phyloP scores from a whole-genome alignment of 2,888 invertebrate genomes.

The Nomada goodeniana region DNA sequence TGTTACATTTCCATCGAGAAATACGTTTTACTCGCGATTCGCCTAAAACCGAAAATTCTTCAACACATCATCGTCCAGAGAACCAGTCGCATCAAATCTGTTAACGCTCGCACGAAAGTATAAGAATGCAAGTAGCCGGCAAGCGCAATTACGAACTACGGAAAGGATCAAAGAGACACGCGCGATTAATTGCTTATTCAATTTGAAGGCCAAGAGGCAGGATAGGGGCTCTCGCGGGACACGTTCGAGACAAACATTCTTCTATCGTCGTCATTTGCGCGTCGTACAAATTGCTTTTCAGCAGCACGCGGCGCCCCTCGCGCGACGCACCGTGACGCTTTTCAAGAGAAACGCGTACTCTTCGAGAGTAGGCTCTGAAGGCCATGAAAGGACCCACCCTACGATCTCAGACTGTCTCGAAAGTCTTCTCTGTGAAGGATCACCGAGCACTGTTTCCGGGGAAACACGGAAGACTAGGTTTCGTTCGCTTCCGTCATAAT shows the following conservation, averaged over 20 bases:
- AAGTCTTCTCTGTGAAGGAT: slow-evolving; percentile 57
- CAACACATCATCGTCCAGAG: too few relatives aligned
- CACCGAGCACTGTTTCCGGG: slow-evolving; percentile 41
- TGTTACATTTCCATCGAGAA: too few relatives aligned
- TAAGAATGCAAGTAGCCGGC: too few relatives aligned
- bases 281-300: slow-evolving; percentile 6
- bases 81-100: too few relatives aligned
- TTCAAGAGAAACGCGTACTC: slow-evolving; percentile 58
- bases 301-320: slow-evolving; percentile 8
- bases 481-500: not conserved
- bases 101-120: too few relatives aligned
- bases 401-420: slow-evolving; percentile 65
- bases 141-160: too few relatives aligned
- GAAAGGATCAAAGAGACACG: too few relatives aligned
- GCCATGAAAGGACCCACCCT: slow-evolving; percentile 54
- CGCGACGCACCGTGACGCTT: slow-evolving; percentile 17
- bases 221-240: not conserved
- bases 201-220: not conserved
- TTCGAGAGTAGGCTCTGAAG: slow-evolving; percentile 42
- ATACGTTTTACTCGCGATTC: too few relatives aligned
- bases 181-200: too few relatives aligned
- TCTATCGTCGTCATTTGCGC: slow-evolving; percentile 2
- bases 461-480: slow-evolving; percentile 27
- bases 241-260: slow-evolving; percentile 24
- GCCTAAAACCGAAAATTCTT: too few relatives aligned